Evolutionary conservation across 2,113 vertebrate genomes (phyloP).

Genomic region (Semicossyphus pulcher): DNA sequence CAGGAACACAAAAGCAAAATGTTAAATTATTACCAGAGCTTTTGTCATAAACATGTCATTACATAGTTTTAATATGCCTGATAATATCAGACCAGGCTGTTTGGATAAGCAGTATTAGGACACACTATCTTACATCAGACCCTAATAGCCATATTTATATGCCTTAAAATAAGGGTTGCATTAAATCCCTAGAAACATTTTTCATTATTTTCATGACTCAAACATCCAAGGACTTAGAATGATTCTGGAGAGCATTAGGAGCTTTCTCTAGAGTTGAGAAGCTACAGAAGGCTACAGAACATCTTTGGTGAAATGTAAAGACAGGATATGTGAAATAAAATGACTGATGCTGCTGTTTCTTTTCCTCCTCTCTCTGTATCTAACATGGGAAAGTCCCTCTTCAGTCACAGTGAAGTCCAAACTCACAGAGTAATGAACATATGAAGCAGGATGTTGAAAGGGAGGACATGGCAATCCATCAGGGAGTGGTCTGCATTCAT

Average conservation of each 20-base stretch:
- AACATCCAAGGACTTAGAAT: no score
- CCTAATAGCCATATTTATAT: background rate
- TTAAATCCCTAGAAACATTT: background rate
- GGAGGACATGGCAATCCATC: slow-evolving; percentile 5
- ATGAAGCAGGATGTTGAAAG: background rate
- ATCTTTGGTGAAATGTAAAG: background rate
- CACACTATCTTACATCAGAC: background rate
- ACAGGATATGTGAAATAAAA: background rate
- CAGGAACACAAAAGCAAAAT: background rate
- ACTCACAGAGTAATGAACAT: slow-evolving; percentile 11
- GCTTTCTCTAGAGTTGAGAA: no score
- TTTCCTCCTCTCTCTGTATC: background rate
- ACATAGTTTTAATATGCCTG: no score
- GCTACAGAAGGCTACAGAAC: no score
- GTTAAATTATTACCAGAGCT: no score
- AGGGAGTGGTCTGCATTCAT: background rate
- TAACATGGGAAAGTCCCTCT: background rate
- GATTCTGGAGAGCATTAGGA: no score
- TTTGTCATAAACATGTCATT: no score
- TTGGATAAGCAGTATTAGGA: no score
- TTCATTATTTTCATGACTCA: background rate
- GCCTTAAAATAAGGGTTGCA: background rate
- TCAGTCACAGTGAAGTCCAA: background rate
- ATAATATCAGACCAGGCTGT: no score
- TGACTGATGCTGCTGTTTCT: background rate